Evolutionary conservation across 2,888 invertebrate species (phyloP).

Genomic region (Congeria kusceri): DNA sequence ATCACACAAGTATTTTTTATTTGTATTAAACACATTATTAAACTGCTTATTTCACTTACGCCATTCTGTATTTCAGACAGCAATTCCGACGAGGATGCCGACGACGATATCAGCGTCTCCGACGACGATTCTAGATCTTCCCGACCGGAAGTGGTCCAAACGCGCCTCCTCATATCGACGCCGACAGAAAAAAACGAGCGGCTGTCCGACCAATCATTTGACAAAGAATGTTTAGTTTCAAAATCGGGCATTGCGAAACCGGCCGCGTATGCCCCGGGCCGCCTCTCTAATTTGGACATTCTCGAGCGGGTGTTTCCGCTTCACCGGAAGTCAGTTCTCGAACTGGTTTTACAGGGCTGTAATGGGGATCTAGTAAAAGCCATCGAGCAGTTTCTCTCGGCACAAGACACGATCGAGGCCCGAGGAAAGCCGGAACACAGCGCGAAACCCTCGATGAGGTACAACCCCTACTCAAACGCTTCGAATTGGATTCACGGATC

Average conservation of each 20-base stretch:
- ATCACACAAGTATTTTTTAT: too few species aligned
- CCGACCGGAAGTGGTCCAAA: conserved; percentile 16
- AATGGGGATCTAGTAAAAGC: conserved; percentile 96
- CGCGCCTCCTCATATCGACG: conserved; percentile 8
- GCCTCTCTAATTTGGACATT: conserved; percentile 90
- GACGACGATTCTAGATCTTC: conserved; percentile 33
- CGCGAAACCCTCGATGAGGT: conserved; percentile 43
- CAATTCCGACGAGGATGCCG: conserved; percentile 30
- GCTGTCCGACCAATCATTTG: conserved; percentile 1
- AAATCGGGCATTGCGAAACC: conserved; percentile 62
- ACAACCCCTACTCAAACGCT: conserved; percentile 63
- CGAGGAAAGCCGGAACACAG: conserved; percentile 62
- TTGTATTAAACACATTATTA: too few species aligned
- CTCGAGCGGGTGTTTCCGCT: conserved; percentile 93
- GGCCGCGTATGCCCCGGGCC: conserved; percentile 82
- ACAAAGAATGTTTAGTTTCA: conserved; percentile 3
- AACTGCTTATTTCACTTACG: too few species aligned
- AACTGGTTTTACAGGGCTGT: conserved; percentile 95
- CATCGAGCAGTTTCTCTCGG: conserved; percentile 92
- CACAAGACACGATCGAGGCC: conserved; percentile 82
- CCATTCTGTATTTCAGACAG: conserved; percentile 18
- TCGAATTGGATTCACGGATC: conserved; percentile 60
- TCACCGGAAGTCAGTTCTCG: conserved; percentile 94
- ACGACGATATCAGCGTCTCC: conserved; percentile 51
- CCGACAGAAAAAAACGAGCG: conserved; percentile 16